Base-by-base conservation (phyloP, 2,113 vertebrate genomes). In the Leucoraja erinaceus region DNA sequence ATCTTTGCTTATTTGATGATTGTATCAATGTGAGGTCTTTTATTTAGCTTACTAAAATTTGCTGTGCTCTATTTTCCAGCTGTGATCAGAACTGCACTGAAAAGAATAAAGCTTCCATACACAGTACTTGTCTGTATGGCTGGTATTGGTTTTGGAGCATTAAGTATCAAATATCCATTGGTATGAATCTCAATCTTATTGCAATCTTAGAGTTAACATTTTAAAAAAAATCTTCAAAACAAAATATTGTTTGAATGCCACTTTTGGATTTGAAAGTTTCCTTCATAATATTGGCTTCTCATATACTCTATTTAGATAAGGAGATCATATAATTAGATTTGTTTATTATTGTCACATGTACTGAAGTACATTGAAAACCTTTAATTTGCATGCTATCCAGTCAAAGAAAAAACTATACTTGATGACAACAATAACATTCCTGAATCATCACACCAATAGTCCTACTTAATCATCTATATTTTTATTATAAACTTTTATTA, bases 71-170 rank as follows among this genome's bases (percentile, higher is more conserved):
- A 77, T 93, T 93, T 93, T 79, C 18, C 93, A 94, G 94, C 94
- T 25, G 25, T 94, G 28, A 54, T 94, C 20, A 94, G 94, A 93
- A 94, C 93, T 33, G 5, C 94, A 79, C 22, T 94, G 66, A 94
- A 92, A 61, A 75, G 93, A 91, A 56, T 93, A 70, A 93, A 93
- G 70, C 79, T 94, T 22, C 94, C 94, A 68, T 93, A 94, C 81
- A 93, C 93, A 77, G 93, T 94, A 63, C 16, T 94, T 74, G 28
- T 94, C 74, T 93, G 88, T 68, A 25, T 93, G 9, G 28, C 66
- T 72, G 94, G 94, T 75, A 59, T 94, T 84, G 28, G 61, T 31
- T 28, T 94, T 78, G 94, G 94, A 93, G 20, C 92, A 77, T 0
- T 93, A 68, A 93, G 86, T 84, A 76, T 93, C 70, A 93, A 54